phyloP scores from a whole-genome alignment of 35 echinoderm and acorn worm genomes.

The Ptychodera flava region DNA sequence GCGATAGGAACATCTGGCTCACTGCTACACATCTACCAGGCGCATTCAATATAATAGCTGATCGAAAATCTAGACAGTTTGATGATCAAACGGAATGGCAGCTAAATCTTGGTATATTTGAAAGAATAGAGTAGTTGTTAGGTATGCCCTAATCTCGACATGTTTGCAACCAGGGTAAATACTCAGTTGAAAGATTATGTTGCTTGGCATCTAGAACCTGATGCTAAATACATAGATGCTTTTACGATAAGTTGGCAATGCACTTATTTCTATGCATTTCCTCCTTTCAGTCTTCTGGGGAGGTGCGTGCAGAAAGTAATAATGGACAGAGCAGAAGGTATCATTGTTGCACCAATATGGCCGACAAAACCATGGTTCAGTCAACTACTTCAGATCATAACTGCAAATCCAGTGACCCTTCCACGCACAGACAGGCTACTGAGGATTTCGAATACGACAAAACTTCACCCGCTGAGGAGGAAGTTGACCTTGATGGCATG shows the following conservation, averaged over 20 bases:
- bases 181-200: constrained; percentile 27
- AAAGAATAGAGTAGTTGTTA: constrained; percentile 5
- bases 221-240: constrained; percentile 15
- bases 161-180: constrained; percentile 56
- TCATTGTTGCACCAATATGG: constrained; percentile 71
- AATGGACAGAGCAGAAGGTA: constrained; percentile 48
- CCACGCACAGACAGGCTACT: neutral
- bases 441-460: neutral
- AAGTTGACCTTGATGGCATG: constrained; percentile 30
- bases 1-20: constrained; percentile 26
- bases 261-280: constrained; percentile 58
- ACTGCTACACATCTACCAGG: constrained; percentile 48
- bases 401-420: constrained; percentile 17
- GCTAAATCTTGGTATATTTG: constrained; percentile 24
- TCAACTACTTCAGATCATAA: constrained; percentile 30
- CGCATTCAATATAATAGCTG: constrained; percentile 31
- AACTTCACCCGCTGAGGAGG: constrained; percentile 12
- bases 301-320: constrained; percentile 43
- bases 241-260: constrained; percentile 7
- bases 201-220: constrained; percentile 26
- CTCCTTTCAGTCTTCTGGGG: constrained; percentile 37
- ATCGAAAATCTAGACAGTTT: constrained; percentile 4
- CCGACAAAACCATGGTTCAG: constrained; percentile 81
- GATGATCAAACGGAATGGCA: constrained; percentile 53
- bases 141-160: constrained; percentile 42